Conservation (phyloP, 2,888 invertebrate species). For the Ephialtes manifestator region DNA sequence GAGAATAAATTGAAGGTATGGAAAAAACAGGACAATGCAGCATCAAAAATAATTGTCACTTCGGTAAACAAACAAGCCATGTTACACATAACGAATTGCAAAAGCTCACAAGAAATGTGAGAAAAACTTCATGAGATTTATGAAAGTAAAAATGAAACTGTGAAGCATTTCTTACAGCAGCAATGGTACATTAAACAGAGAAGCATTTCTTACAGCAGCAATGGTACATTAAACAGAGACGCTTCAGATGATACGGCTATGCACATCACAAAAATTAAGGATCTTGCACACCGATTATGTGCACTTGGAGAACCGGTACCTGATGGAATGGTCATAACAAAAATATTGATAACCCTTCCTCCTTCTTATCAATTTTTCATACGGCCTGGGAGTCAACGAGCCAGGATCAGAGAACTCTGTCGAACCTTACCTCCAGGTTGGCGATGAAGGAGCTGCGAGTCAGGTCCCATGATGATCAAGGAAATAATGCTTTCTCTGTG, state of each 20-base stretch:
- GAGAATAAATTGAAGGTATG: constrained; percentile 49
- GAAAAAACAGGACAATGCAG: constrained; percentile 60
- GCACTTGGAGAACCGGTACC: constrained; percentile 59
- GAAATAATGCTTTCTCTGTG: not conserved
- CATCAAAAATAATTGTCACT: constrained; percentile 64
- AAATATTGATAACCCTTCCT: constrained; percentile 70
- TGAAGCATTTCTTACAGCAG: constrained; percentile 70
- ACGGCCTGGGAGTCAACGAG: constrained; percentile 68
- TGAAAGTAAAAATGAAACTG: constrained; percentile 74
- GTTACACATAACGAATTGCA: constrained; percentile 73
- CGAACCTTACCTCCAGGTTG: constrained; percentile 50
- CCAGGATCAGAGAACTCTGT: constrained; percentile 30
- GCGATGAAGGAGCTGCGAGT: constrained; percentile 28
- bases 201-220: too few species aligned
- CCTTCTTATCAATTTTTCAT: constrained; percentile 55
- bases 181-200: too few species aligned
- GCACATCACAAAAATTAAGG: constrained; percentile 71
- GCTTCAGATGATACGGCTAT: constrained; percentile 68
- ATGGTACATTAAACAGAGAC: constrained; percentile 52
- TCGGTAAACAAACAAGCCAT: constrained; percentile 54
- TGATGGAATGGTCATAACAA: constrained; percentile 67
- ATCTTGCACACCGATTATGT: constrained; percentile 65
- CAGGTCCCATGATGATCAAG: not conserved
- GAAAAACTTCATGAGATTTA: constrained; percentile 72
- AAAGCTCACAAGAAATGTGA: constrained; percentile 76